These are phyloP conservation scores for Xylota sylvarum DNA, from an alignment of 2,888 invertebrate genomes.

Conservation along the genomic window DNA sequence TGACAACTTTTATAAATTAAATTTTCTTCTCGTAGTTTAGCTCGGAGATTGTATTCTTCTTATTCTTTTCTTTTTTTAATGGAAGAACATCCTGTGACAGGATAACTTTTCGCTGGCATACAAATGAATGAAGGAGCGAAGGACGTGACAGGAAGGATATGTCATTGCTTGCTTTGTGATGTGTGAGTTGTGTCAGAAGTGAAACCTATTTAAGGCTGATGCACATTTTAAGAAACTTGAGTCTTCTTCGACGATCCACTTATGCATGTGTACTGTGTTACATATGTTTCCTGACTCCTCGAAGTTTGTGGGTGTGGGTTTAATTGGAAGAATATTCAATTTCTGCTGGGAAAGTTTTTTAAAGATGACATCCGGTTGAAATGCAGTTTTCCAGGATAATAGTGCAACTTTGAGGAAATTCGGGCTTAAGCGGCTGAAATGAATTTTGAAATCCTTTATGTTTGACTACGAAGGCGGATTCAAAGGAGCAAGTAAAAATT, in stretches of 20 bases:
- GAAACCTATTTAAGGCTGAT: neutral
- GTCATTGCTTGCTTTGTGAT: neutral
- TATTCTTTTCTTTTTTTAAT: no score
- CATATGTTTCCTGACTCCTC: neutral
- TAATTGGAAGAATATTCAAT: neutral
- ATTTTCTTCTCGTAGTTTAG: neutral
- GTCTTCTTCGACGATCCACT: no score
- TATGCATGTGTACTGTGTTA: neutral
- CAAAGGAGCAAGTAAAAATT: no score
- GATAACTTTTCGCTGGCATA: conserved; percentile 36
- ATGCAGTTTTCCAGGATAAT: no score
- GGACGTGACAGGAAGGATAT: neutral
- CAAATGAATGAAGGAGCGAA: conserved; percentile 6
- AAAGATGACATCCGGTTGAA: no score
- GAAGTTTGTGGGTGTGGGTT: neutral
- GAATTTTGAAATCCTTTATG: no score
- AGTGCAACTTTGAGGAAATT: no score
- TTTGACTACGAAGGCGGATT: no score
- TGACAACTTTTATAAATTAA: conserved; percentile 37
- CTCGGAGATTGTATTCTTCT: neutral
- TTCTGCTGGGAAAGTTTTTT: neutral
- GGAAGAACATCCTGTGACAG: conserved; percentile 20
- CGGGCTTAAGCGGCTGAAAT: no score
- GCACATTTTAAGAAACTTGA: neutral
- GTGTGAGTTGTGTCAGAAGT: neutral